A percentile compares a stretch with the other conserved stretches of the same genome.
These are phyloP conservation scores for Orchestia grillus DNA, from an alignment of 1,140 invertebrate species.

Conservation along the genomic window DNA sequence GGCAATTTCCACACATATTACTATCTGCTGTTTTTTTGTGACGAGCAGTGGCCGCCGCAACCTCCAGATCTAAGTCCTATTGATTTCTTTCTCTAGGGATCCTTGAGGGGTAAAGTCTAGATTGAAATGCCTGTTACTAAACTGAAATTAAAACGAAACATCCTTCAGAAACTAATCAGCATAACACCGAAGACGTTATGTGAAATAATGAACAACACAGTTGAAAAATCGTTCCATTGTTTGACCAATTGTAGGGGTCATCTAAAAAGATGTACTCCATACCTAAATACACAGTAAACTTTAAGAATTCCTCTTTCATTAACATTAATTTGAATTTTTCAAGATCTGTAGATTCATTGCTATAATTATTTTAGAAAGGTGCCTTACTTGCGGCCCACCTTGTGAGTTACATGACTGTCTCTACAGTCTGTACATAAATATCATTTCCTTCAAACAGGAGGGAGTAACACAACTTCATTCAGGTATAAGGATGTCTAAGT, in stretches of 20 bases:
- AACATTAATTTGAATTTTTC: neutral
- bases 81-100: neutral
- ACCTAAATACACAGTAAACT: neutral
- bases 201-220: conserved; percentile 1
- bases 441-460: no score
- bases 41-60: neutral
- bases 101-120: neutral
- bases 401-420: no score
- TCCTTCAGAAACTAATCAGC: neutral
- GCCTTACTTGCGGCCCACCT: neutral
- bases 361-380: neutral
- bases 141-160: neutral
- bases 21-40: no score
- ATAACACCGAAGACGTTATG: neutral
- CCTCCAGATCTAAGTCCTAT: neutral
- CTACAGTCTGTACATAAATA: no score
- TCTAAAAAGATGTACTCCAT: neutral
- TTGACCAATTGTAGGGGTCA: neutral
- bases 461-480: no score
- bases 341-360: neutral
- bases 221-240: neutral
- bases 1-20: no score
- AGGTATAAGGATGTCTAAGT: no score
- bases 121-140: neutral
- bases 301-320: neutral